Conservation (phyloP, 2,797 vertebrate species). For the Artibeus lituratus region DNA sequence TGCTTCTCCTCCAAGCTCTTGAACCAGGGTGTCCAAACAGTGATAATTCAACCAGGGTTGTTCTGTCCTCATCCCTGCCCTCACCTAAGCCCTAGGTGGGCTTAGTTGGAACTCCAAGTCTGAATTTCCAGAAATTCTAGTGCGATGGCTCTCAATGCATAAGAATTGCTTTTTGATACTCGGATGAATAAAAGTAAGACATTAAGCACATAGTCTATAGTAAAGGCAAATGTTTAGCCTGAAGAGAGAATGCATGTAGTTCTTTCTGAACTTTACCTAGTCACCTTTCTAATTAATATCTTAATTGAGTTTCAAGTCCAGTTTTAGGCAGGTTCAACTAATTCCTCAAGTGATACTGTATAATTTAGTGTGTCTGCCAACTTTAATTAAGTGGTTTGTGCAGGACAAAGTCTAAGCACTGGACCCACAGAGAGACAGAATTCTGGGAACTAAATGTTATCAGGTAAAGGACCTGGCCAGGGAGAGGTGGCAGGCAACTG, state of each 20-base stretch:
- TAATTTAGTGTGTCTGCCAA: not conserved
- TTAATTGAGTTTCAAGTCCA: not conserved
- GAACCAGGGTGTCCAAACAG: not conserved
- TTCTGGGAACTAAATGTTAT: not conserved
- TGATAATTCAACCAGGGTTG: not conserved
- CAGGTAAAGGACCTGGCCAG: not conserved
- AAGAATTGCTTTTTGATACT: not conserved
- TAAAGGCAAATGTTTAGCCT: not conserved
- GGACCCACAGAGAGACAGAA: not conserved
- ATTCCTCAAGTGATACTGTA: not conserved
- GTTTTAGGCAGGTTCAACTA: not conserved
- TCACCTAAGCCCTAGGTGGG: not conserved
- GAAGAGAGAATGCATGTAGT: not conserved
- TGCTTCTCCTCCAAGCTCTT: fast-evolving
- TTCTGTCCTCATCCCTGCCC: not conserved
- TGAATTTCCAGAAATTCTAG: not conserved
- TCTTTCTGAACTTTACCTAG: not conserved
- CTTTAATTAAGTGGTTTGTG: not conserved
- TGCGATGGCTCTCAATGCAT: not conserved
- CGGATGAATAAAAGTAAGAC: not conserved
- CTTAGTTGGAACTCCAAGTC: not conserved
- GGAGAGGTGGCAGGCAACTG: not conserved
- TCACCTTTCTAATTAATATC: not conserved
- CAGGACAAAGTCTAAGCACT: not conserved
- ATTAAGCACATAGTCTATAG: not conserved